Percentiles rank a stretch among this genome's conserved stretches.
Conservation (phyloP, 2,797 vertebrate genomes). For the Parauchenoglanis punctatus region DNA sequence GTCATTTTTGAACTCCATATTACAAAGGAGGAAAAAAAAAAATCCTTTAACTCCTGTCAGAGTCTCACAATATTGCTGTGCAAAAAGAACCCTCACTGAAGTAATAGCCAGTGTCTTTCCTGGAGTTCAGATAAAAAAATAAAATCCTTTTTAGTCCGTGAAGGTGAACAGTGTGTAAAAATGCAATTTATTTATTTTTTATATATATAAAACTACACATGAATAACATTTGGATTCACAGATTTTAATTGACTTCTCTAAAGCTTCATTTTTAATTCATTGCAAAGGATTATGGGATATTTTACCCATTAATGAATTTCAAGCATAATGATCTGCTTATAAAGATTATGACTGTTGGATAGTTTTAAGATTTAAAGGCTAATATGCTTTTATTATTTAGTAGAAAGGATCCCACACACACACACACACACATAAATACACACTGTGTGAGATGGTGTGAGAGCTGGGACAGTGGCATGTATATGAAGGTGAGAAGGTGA, state of each 20-base stretch:
- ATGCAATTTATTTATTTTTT: not conserved
- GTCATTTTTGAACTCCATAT: not conserved
- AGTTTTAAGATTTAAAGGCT: not conserved
- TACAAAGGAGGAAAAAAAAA: not conserved
- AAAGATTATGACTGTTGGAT: not conserved
- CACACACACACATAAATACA: not conserved
- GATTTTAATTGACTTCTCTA: not conserved
- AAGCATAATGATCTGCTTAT: not conserved
- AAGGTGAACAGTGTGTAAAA: not conserved
- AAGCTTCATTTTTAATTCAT: not conserved
- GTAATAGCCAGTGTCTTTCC: not conserved
- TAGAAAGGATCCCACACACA: not conserved
- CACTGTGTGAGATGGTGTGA: not conserved
- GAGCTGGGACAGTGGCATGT: not conserved
- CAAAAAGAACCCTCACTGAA: not conserved
- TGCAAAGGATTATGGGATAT: not conserved
- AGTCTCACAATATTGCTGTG: not conserved
- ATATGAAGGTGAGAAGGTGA: slow-evolving; percentile 8
- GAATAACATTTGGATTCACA: not conserved
- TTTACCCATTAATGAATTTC: not conserved
- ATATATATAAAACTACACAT: not conserved
- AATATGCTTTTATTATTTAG: not conserved
- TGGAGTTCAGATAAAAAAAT: not conserved
- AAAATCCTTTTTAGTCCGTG: not conserved
- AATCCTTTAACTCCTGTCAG: not conserved